Conservation (phyloP, 1,140 invertebrate species). For the Semibalanus balanoides region DNA sequence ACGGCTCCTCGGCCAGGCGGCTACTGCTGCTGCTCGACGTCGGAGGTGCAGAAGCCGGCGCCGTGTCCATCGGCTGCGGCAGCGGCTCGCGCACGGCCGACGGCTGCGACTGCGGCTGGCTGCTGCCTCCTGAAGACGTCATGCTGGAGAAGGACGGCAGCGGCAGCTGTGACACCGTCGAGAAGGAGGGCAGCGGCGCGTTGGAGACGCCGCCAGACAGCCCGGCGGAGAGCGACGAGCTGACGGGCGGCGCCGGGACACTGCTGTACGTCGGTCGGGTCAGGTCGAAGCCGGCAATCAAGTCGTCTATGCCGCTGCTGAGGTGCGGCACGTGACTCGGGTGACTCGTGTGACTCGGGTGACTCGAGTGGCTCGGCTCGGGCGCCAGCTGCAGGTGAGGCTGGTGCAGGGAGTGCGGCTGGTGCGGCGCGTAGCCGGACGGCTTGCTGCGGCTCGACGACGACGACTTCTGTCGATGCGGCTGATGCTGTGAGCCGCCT, state of each 20-base stretch:
- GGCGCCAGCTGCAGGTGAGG: background rate
- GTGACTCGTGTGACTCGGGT: too few species aligned
- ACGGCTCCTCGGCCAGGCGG: constrained; percentile 24
- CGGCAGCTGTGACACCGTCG: constrained; percentile 20
- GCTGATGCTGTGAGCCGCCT: too few species aligned
- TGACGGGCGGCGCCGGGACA: too few species aligned
- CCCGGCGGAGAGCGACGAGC: too few species aligned
- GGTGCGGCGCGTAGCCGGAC: background rate
- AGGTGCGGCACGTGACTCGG: background rate
- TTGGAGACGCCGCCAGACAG: background rate
- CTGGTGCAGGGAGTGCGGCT: background rate
- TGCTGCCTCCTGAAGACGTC: too few species aligned
- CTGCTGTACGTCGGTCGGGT: background rate
- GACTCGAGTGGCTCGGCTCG: background rate
- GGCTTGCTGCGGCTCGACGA: background rate
- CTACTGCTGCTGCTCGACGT: constrained; percentile 20
- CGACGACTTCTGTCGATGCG: background rate
- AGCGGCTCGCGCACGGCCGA: background rate
- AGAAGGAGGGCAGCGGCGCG: background rate
- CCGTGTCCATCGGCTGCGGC: background rate
- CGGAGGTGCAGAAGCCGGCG: constrained; percentile 15
- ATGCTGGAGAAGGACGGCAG: constrained; percentile 14
- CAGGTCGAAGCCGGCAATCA: background rate
- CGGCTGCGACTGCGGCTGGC: background rate
- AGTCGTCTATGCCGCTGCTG: background rate